Evolutionary conservation across 2,113 vertebrate species (phyloP).

Genomic region (Empidonax traillii): DNA sequence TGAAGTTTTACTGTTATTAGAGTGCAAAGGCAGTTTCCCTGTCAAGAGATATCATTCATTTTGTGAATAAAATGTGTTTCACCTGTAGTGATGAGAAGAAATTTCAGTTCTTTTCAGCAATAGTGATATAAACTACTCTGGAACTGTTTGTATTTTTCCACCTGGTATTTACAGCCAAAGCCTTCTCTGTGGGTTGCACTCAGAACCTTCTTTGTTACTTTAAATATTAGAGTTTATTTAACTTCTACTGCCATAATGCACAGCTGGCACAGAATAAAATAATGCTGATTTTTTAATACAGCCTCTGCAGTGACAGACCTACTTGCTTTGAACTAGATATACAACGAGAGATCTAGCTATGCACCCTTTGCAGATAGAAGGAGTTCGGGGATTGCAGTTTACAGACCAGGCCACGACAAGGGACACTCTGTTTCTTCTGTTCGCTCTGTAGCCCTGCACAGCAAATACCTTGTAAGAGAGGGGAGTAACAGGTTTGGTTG

Average conservation of each 20-base stretch:
- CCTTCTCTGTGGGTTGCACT: not conserved
- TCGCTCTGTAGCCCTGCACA: not conserved
- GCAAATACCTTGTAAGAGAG: not conserved
- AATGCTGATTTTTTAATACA: not conserved
- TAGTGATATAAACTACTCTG: not conserved
- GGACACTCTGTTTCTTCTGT: not conserved
- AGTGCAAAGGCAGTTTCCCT: not conserved
- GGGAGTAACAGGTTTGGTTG: rapidly evolving
- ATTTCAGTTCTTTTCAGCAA: not conserved
- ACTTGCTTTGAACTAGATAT: not conserved
- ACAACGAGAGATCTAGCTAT: not conserved
- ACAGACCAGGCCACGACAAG: not conserved
- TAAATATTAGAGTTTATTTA: not conserved
- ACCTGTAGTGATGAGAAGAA: not conserved
- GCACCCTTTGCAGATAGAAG: not conserved
- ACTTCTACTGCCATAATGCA: not conserved
- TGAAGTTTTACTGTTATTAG: not conserved
- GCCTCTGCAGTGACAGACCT: not conserved
- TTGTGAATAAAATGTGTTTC: not conserved
- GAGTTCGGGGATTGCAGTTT: not conserved
- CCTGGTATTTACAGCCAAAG: not conserved
- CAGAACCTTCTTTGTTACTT: not conserved
- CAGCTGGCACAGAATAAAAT: not conserved
- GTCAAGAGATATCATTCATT: not conserved
- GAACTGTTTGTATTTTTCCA: not conserved